Evolutionary conservation across 2,797 vertebrate species (phyloP), one percentile per base, ranked within the genome.

Genomic region (Pogoniulus pusillus): DNA sequence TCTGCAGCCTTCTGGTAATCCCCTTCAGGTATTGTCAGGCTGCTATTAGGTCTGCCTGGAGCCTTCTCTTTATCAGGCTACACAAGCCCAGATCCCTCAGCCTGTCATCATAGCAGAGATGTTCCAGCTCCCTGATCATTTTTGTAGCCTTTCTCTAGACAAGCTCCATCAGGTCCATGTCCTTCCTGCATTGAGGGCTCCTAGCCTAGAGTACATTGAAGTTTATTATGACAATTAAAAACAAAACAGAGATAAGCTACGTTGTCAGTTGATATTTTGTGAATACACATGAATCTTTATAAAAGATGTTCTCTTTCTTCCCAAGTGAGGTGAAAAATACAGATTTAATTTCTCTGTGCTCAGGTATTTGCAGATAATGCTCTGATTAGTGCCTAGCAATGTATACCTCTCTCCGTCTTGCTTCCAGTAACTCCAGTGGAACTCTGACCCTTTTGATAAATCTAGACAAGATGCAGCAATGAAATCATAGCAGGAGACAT

Each of bases 351-450:
- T 95, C 70, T 94, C 54, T 64, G 26, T 93, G 66, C 81, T 77
- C 64, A 16, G 79, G 69, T 94, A 92, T 93, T 92, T 95, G 77
- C 69, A 90, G 75, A 90, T 60, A 88, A 89, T 93, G 94, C 29
- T n/a, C 34, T 75, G 72, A 85, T 83, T 86, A 82, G 69, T 93
- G 54, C 17, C 16, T 73, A 82, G 81, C 29, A 68, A 43, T 76
- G 16, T 85, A 51, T 82, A 59, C 19, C 24, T 83, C 70, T 83
- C 70, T 82, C 24, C 64, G 32, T 51, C 32, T 20, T 69, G 12
- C 57, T 93, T 66, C 49, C 57, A 37, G 73, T 73, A 85, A 65
- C 54, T 90, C 53, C 23, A 30, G 35, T 34, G n/a, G 71, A 92
- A 65, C 54, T 63, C 32, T 26, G 62, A 77, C 51, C 34, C 10